These are phyloP conservation scores for Crotalus helleri DNA, from an alignment of 2,113 vertebrate species.

Conservation along the genomic window DNA sequence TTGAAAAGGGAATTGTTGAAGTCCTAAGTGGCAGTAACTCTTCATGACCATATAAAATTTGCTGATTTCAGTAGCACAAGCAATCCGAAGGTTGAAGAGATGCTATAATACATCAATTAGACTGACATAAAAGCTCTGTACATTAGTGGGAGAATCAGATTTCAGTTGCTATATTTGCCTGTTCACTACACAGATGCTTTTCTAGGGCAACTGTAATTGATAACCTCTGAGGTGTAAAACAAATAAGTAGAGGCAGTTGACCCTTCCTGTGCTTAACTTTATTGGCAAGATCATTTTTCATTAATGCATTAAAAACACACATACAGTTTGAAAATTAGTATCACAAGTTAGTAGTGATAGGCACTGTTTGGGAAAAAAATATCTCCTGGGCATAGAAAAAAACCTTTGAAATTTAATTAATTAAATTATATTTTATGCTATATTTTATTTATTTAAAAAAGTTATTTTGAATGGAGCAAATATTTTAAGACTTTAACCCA, in stretches of 20 bases:
- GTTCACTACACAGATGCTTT: not conserved
- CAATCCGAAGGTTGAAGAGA: not conserved
- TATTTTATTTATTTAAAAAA: not conserved
- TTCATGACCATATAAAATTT: not conserved
- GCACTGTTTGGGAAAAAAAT: not conserved
- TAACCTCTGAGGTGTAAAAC: not conserved
- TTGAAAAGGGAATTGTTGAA: not conserved
- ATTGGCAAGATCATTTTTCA: not conserved
- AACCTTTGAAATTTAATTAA: not conserved
- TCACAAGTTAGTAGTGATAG: not conserved
- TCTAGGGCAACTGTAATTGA: not conserved
- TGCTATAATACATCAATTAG: not conserved
- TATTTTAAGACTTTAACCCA: not conserved
- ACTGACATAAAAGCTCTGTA: not conserved
- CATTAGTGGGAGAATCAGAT: not conserved
- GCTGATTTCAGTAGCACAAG: not conserved
- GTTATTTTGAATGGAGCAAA: not conserved
- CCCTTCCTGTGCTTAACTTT: not conserved
- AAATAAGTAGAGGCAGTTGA: not conserved
- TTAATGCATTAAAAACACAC: not conserved
- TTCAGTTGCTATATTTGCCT: not conserved
- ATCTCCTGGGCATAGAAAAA: not conserved
- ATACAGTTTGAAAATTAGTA: not conserved
- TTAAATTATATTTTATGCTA: not conserved
- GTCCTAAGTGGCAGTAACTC: not conserved